phyloP scores from a whole-genome alignment of 2,113 vertebrate species.

The Isurus oxyrinchus region DNA sequence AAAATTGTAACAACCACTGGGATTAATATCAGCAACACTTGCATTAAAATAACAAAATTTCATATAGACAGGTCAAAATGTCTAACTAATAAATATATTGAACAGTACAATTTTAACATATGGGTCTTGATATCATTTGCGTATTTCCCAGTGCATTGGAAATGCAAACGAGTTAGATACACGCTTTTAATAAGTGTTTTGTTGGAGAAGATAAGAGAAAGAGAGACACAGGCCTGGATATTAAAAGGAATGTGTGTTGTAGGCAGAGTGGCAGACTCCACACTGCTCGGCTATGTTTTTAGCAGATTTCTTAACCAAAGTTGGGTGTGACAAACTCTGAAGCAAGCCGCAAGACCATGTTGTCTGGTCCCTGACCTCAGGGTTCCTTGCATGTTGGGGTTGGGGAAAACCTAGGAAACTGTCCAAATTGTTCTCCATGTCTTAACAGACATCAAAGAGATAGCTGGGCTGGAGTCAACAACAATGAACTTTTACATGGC shows the following conservation, averaged over 20 bases:
- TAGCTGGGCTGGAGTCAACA: conserved; percentile 5
- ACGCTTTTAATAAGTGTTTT: background rate
- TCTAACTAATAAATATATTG: no score
- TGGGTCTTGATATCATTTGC: background rate
- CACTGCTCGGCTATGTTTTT: no score
- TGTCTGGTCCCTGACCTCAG: background rate
- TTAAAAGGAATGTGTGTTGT: background rate
- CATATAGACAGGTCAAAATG: background rate
- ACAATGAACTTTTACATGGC: background rate
- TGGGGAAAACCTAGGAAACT: background rate
- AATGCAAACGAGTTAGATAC: background rate
- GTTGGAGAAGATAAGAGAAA: background rate
- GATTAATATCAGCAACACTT: background rate
- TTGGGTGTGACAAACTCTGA: no score
- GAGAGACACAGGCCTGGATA: background rate
- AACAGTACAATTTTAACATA: no score
- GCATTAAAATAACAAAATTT: background rate
- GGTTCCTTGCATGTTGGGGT: background rate
- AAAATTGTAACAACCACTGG: background rate
- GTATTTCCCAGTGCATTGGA: background rate
- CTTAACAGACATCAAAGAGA: background rate
- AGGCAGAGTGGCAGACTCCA: no score
- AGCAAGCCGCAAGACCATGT: no score
- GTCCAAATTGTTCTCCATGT: background rate
- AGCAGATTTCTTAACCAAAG: no score